phyloP scores from a whole-genome alignment of 2,113 vertebrate genomes.

The Dicerorhinus sumatrensis region DNA sequence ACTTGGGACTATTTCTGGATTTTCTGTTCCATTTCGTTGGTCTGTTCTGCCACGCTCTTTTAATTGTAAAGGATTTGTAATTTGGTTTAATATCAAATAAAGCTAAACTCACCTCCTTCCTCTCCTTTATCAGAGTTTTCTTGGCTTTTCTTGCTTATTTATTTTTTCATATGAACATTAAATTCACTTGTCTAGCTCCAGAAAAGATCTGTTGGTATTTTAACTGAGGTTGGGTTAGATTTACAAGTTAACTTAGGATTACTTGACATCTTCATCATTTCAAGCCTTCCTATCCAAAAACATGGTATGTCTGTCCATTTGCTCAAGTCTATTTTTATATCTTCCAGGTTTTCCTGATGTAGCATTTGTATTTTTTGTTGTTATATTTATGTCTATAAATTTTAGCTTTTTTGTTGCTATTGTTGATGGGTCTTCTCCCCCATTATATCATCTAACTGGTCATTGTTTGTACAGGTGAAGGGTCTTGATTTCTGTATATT shows the following conservation, averaged over 20 bases:
- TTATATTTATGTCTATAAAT: neutral
- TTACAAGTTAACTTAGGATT: slow-evolving; percentile 6
- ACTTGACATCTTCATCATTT: slow-evolving; percentile 39
- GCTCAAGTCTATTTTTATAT: neutral
- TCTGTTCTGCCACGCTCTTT: neutral
- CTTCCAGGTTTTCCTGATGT: neutral
- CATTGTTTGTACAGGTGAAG: neutral
- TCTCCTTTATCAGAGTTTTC: neutral
- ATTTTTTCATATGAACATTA: slow-evolving; percentile 27
- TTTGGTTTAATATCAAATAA: neutral
- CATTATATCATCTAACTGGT: neutral
- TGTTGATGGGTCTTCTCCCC: neutral
- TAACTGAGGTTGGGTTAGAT: neutral
- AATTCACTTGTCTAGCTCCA: slow-evolving; percentile 16
- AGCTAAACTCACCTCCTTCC: neutral
- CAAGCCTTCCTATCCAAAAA: slow-evolving; percentile 23
- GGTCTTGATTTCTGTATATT: neutral
- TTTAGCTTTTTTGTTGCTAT: neutral
- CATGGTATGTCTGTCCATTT: neutral
- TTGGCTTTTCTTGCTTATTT: neutral
- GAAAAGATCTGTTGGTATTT: neutral
- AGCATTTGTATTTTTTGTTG: neutral
- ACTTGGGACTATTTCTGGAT: neutral
- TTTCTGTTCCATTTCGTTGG: neutral
- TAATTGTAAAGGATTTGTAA: neutral